Base-by-base conservation (phyloP, 2,113 vertebrate species). In the Solea senegalensis region DNA sequence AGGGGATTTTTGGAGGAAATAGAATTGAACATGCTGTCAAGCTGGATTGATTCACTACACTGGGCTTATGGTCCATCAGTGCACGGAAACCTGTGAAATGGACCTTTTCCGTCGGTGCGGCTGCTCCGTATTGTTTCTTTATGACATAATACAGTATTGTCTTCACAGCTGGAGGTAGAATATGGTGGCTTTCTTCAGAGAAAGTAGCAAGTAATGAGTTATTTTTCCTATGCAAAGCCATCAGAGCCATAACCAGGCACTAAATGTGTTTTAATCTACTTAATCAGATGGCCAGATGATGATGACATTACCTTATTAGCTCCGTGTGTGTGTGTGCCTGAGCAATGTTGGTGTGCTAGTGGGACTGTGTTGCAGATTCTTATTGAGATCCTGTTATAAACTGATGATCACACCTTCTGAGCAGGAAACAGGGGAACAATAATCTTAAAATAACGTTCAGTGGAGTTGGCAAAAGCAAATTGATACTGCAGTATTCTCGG, bases 1-100 rank as follows among this genome's bases (percentile, higher is more conserved):
- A 27, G 78, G 72, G 69, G 56, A 26, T 85, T 82, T 84, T 81
- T 72, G 51, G 65, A 86, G 81, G 83, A 90, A 91, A 83, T 78
- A 44, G 64, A 91, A 85, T 72, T 67, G 81, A 86, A 74, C 74
- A 60, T 76, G 67, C 59, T 77, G 70, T 82, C 75, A 50, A 15
- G 15, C 44, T 66, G 26, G 49, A 76, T 78, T 66, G 75, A 80
- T 69, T 83, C 65, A 61, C 41, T 48, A 57, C 80, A 56, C 48
- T 57, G 54, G 70, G 65, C 44, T 79, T 49, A 40, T 16, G 9
- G 55, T 69, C 21, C 63, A 49, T 71, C 44, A 48, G 73, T 58
- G 54, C 14, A 45, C 50, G 62, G 40, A 77, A 78, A 78, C 69
- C 58, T 73, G 58, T 48, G 69, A 78, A 83, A 82, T 21, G 51